Evolutionary conservation across 2,113 vertebrate genomes (phyloP).

Genomic region (Pantherophis guttatus): DNA sequence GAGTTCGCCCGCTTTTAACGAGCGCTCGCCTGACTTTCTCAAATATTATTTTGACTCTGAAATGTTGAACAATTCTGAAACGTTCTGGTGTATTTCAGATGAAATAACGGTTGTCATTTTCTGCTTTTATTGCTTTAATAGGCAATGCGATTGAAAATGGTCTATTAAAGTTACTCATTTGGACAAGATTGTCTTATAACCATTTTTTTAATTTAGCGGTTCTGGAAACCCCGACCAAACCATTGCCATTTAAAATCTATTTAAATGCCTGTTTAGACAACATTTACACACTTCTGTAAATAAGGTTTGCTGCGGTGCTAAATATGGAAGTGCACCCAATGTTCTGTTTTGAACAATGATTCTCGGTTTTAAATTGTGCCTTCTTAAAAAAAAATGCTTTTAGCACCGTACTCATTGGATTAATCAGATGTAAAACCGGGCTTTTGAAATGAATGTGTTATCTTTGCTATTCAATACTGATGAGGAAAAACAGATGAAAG

Average conservation of each 20-base stretch:
- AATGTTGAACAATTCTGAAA: constrained; percentile 63
- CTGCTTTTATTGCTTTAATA: constrained; percentile 54
- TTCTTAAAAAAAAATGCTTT: constrained; percentile 53
- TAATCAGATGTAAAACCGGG: constrained; percentile 61
- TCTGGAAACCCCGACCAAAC: constrained; percentile 55
- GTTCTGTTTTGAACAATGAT: constrained; percentile 61
- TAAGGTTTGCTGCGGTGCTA: constrained; percentile 52
- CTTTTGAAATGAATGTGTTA: constrained; percentile 10
- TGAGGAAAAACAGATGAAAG: constrained; percentile 62
- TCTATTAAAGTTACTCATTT: constrained; percentile 49
- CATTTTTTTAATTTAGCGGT: constrained; percentile 47
- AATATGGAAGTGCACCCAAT: constrained; percentile 55
- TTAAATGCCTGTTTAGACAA: constrained; percentile 50
- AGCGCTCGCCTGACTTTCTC: constrained; percentile 54
- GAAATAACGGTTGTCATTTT: constrained; percentile 58
- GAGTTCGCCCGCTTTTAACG: constrained; percentile 50
- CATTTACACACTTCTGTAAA: constrained; percentile 56
- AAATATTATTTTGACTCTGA: constrained; percentile 63
- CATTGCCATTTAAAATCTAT: constrained; percentile 53
- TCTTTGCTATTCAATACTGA: constrained; percentile 30
- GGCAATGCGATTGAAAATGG: constrained; percentile 53
- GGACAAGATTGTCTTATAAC: constrained; percentile 44
- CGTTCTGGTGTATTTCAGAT: constrained; percentile 61
- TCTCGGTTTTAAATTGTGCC: constrained; percentile 56
- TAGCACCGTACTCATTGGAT: constrained; percentile 51